Evolutionary conservation across 2,113 vertebrate species (phyloP).

Genomic region (Delphinapterus leucas): DNA sequence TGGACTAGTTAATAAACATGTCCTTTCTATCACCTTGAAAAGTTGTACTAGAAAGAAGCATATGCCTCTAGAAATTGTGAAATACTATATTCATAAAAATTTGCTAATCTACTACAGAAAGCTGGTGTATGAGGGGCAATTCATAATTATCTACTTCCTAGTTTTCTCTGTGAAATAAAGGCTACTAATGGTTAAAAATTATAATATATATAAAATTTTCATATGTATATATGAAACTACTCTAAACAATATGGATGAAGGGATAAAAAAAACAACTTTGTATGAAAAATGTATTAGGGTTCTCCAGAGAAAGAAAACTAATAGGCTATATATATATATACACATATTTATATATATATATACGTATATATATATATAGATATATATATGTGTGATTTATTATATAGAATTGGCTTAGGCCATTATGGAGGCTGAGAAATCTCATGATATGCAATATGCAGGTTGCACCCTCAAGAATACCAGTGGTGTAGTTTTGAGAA

Average conservation of each 20-base stretch:
- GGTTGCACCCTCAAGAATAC: not conserved
- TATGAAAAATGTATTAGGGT: not conserved
- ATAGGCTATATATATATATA: no score
- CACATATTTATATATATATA: no score
- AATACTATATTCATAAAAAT: not conserved
- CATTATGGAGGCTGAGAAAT: not conserved
- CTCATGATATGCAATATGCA: not conserved
- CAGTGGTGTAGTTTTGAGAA: not conserved
- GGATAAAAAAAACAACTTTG: not conserved
- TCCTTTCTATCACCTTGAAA: not conserved
- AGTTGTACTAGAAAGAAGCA: not conserved
- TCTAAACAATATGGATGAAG: not conserved
- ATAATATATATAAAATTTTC: not conserved
- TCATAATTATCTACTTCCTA: not conserved
- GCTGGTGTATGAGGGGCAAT: not conserved
- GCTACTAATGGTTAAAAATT: not conserved
- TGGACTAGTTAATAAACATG: not conserved
- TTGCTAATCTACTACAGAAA: not conserved
- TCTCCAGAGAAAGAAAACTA: not conserved
- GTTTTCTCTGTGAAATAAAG: not conserved
- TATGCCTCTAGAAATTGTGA: not conserved
- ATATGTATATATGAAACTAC: not conserved
- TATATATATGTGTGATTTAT: not conserved
- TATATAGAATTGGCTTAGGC: not conserved
- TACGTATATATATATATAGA: not conserved